Percentiles rank a stretch among this genome's conserved stretches.
phyloP scores from a whole-genome alignment of 2,888 invertebrate genomes.

The Diabrotica balteata region DNA sequence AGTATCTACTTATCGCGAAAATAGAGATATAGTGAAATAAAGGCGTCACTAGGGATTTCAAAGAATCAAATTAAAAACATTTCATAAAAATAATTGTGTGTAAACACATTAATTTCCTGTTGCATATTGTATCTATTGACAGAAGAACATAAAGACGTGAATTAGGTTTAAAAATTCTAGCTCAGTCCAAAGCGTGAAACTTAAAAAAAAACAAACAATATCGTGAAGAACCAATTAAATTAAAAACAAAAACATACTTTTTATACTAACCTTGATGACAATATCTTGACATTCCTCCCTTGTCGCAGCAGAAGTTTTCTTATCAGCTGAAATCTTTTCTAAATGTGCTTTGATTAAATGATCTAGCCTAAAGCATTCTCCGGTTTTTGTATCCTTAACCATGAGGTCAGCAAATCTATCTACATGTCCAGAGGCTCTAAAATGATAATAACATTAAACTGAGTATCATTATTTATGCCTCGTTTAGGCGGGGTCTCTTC shows the following conservation, averaged over 20 bases:
- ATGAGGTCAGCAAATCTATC: constrained; percentile 99
- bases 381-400: constrained; percentile 96
- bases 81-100: too few species aligned
- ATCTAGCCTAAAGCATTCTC: constrained; percentile 97
- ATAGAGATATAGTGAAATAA: too few species aligned
- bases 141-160: too few species aligned
- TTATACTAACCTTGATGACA: constrained; percentile 68
- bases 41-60: too few species aligned
- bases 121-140: too few species aligned
- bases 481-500: too few species aligned
- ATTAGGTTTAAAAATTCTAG: too few species aligned
- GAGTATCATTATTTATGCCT: too few species aligned
- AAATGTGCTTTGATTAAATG: constrained; percentile 95
- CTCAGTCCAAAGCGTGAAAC: too few species aligned
- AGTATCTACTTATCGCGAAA: too few species aligned
- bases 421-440: constrained; percentile 95
- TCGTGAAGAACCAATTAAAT: background rate
- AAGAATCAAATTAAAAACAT: too few species aligned
- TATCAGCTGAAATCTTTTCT: constrained; percentile 85
- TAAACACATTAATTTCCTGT: too few species aligned
- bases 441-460: constrained; percentile 36
- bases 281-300: constrained; percentile 81
- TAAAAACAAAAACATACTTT: background rate
- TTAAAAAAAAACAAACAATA: constrained; percentile 1
- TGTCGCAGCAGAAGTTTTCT: constrained; percentile 75